phyloP scores from a whole-genome alignment of 2,888 invertebrate genomes.

The Drosophila longiperda region DNA sequence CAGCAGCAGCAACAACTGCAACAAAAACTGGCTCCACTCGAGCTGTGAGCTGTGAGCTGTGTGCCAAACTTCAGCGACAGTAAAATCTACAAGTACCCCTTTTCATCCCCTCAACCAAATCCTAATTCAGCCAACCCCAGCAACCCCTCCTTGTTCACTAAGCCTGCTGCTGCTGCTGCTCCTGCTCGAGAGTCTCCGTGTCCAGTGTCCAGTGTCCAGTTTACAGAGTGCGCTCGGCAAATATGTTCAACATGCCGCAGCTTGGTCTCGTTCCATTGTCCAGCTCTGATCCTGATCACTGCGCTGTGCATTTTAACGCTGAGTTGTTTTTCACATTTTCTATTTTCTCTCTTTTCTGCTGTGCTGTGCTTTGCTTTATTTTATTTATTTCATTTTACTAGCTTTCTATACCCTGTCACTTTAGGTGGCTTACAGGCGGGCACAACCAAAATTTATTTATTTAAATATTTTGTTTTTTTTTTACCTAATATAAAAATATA shows the following conservation, averaged over 20 bases:
- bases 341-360: conserved; percentile 14
- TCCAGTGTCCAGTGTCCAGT: conserved; percentile 13
- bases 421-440: neutral
- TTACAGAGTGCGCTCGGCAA: conserved; percentile 61
- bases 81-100: conserved; percentile 45
- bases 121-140: too few relatives aligned
- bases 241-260: conserved; percentile 79
- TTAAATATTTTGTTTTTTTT: neutral
- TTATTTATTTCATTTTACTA: conserved; percentile 8
- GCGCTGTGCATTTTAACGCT: conserved; percentile 78
- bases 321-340: conserved; percentile 58
- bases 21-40: conserved; percentile 58
- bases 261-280: conserved; percentile 66
- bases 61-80: conserved; percentile 73
- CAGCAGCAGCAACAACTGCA: conserved; percentile 14
- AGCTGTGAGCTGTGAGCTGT: conserved; percentile 58
- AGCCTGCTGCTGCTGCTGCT: conserved; percentile 32
- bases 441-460: neutral
- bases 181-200: conserved; percentile 4
- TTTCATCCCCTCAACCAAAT: neutral
- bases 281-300: conserved; percentile 74
- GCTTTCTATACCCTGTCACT: conserved; percentile 33
- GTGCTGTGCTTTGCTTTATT: conserved; percentile 31
- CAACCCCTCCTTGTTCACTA: conserved; percentile 4
- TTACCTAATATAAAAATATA: too few relatives aligned